Evolutionary conservation across 2,888 invertebrate species (phyloP).

Genomic region (Lepidochitona cinerea): DNA sequence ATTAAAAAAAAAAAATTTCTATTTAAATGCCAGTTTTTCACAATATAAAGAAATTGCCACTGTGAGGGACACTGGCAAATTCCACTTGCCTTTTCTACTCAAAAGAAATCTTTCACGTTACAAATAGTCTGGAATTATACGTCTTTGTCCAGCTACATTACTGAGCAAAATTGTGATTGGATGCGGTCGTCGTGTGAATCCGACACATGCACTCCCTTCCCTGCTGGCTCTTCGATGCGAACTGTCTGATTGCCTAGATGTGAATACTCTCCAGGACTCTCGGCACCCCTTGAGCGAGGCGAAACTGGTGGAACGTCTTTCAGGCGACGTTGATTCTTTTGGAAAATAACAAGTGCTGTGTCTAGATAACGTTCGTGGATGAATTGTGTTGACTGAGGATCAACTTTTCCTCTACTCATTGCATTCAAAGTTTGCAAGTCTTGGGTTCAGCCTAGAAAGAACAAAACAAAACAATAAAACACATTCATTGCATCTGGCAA

Average conservation of each 20-base stretch:
- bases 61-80: no score
- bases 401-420: slow-evolving; percentile 20
- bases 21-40: no score
- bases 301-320: slow-evolving; percentile 1
- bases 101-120: no score
- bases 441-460: not conserved
- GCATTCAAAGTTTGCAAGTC: not conserved
- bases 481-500: no score
- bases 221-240: slow-evolving; percentile 35
- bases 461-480: not conserved
- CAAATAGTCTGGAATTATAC: no score
- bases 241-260: slow-evolving; percentile 53
- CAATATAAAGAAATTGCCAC: no score
- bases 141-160: no score
- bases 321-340: slow-evolving; percentile 50
- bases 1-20: no score
- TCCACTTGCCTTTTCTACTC: no score
- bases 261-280: slow-evolving; percentile 22
- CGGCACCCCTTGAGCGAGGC: not conserved
- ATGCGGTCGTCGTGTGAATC: slow-evolving; percentile 17
- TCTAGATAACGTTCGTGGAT: slow-evolving; percentile 67
- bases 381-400: slow-evolving; percentile 56
- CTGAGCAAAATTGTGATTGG: slow-evolving; percentile 29
- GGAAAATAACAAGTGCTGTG: slow-evolving; percentile 62
- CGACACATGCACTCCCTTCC: slow-evolving; percentile 25